A percentile compares a stretch with the other conserved stretches of the same genome.
phyloP scores from a whole-genome alignment of 2,797 vertebrate species.

The Poeciliopsis gracilis region DNA sequence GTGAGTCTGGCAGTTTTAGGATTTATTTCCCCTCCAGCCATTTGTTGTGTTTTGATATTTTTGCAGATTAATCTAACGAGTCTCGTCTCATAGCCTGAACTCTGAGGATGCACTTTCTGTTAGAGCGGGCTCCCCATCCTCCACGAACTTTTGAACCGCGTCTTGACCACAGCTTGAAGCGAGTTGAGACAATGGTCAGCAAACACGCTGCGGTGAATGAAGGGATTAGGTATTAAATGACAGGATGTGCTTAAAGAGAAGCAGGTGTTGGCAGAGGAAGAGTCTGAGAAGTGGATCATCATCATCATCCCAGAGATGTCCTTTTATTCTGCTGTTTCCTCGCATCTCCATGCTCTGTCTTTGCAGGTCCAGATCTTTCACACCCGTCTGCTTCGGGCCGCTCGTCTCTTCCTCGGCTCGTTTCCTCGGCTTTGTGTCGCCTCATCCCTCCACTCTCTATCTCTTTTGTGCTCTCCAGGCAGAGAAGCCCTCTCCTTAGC shows the following conservation, averaged over 20 bases:
- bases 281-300: constrained; percentile 67
- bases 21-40: not conserved
- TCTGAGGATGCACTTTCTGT: constrained; percentile 56
- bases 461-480: constrained; percentile 73
- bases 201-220: constrained; percentile 76
- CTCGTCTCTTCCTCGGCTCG: constrained; percentile 45
- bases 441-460: constrained; percentile 47
- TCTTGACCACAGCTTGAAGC: constrained; percentile 80
- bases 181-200: constrained; percentile 77
- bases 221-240: constrained; percentile 84
- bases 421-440: constrained; percentile 41
- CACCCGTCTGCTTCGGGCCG: constrained; percentile 23
- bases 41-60: no score
- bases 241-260: constrained; percentile 80
- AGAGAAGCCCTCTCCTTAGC: constrained; percentile 80
- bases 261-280: constrained; percentile 78
- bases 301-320: constrained; percentile 31
- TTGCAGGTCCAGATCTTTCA: constrained; percentile 46
- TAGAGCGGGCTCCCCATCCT: constrained; percentile 62
- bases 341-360: constrained; percentile 50
- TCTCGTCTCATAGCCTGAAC: not conserved
- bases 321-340: constrained; percentile 24
- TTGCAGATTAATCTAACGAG: constrained; percentile 2
- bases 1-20: not conserved
- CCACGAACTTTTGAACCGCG: constrained; percentile 83